These are phyloP conservation scores for Agrotis exclamationis DNA, from an alignment of 2,888 invertebrate species.

Conservation along the genomic window DNA sequence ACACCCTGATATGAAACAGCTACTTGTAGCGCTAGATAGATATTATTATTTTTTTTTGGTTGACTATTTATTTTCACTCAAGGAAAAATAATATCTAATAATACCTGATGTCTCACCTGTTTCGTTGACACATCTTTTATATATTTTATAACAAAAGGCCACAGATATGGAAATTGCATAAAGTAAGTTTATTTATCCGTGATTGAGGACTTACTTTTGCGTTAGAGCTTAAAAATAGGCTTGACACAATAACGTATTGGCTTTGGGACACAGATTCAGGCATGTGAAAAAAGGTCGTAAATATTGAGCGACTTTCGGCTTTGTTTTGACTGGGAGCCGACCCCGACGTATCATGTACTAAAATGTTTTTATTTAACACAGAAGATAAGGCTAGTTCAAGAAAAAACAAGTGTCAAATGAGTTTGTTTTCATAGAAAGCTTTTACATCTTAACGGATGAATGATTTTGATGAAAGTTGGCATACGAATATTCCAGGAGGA, in stretches of 20 bases:
- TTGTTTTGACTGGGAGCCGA: slow-evolving; percentile 25
- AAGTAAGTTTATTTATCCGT: neutral
- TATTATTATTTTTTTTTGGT: no score
- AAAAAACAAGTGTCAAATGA: no score
- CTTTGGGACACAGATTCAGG: slow-evolving; percentile 11
- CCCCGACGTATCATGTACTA: neutral
- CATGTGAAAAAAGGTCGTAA: slow-evolving; percentile 13
- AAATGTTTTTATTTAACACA: neutral
- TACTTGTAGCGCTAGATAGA: no score
- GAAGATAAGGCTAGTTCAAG: neutral
- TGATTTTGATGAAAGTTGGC: no score
- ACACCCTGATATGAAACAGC: no score
- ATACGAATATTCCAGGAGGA: no score
- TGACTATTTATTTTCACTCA: no score
- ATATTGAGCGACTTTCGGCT: neutral
- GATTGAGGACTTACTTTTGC: neutral
- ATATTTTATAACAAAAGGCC: neutral
- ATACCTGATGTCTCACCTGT: no score
- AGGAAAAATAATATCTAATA: no score
- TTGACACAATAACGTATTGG: neutral
- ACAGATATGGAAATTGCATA: neutral
- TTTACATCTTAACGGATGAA: no score
- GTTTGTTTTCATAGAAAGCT: no score
- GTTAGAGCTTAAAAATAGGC: slow-evolving; percentile 20
- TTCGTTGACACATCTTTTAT: no score